Conservation (phyloP, 2,797 vertebrate species). For the Tragopan temminckii region DNA sequence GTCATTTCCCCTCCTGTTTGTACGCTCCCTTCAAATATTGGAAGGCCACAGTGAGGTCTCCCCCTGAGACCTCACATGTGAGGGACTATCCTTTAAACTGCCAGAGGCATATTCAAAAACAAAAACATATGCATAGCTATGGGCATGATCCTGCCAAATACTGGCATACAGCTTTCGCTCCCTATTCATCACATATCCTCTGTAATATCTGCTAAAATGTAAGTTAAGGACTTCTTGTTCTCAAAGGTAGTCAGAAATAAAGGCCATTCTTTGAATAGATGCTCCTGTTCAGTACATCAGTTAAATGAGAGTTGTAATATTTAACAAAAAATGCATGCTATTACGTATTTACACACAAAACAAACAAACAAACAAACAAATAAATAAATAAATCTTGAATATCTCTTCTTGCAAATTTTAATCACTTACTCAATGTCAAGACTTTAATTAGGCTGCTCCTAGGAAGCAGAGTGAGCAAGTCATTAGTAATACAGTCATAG, state of each 20-base stretch:
- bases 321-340: not conserved
- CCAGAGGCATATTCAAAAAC: not conserved
- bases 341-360: not conserved
- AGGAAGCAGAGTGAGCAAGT: slow-evolving; percentile 17
- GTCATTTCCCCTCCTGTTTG: too few relatives aligned
- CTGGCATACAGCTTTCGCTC: not conserved
- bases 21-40: too few relatives aligned
- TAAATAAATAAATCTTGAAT: not conserved
- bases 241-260: not conserved
- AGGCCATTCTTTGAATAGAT: not conserved
- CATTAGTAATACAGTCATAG: slow-evolving; percentile 42
- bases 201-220: not conserved
- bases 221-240: not conserved
- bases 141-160: not conserved
- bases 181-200: not conserved
- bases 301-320: not conserved
- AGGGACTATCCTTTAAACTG: not conserved
- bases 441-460: not conserved
- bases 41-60: too few relatives aligned
- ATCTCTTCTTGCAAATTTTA: slow-evolving; percentile 23
- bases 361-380: too few relatives aligned
- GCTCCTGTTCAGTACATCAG: not conserved
- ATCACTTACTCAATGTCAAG: slow-evolving; percentile 47
- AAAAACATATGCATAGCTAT: not conserved
- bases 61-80: too few relatives aligned